Conservation (phyloP, 2,797 vertebrate genomes). For the Etheostoma perlongum region DNA sequence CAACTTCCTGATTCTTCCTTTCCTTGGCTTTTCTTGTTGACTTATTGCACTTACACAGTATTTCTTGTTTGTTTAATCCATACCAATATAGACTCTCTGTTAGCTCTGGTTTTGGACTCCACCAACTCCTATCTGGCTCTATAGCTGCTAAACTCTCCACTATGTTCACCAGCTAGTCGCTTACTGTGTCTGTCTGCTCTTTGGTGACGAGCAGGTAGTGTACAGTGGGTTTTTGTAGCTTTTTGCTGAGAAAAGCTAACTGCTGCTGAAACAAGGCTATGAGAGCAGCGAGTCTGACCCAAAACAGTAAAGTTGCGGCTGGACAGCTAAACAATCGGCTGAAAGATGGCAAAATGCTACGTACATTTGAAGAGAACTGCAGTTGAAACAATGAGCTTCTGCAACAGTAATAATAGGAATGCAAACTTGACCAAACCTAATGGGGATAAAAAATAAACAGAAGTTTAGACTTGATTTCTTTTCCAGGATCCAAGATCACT, state of each 20-base stretch:
- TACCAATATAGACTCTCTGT: no score
- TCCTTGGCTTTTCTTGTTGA: background rate
- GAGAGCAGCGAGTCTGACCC: background rate
- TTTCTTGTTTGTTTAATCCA: background rate
- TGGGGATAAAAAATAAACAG: background rate
- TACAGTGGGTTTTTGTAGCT: no score
- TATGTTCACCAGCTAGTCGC: background rate
- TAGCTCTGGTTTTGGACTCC: no score
- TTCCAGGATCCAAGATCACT: background rate
- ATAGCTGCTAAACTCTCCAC: background rate
- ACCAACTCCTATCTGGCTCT: no score
- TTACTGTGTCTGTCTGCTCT: background rate
- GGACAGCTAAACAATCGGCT: background rate
- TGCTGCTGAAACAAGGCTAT: background rate
- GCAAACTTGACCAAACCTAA: background rate
- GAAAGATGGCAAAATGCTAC: background rate
- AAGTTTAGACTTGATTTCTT: background rate
- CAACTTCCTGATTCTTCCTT: background rate
- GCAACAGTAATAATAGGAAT: background rate
- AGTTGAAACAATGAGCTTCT: background rate
- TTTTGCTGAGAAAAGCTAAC: background rate
- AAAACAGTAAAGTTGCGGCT: background rate
- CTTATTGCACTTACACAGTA: background rate
- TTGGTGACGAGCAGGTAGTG: background rate
- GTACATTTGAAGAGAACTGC: background rate